Percentiles rank a stretch among this genome's conserved stretches.
phyloP scores from a whole-genome alignment of 2,113 vertebrate genomes.

The Urocitellus parryii region DNA sequence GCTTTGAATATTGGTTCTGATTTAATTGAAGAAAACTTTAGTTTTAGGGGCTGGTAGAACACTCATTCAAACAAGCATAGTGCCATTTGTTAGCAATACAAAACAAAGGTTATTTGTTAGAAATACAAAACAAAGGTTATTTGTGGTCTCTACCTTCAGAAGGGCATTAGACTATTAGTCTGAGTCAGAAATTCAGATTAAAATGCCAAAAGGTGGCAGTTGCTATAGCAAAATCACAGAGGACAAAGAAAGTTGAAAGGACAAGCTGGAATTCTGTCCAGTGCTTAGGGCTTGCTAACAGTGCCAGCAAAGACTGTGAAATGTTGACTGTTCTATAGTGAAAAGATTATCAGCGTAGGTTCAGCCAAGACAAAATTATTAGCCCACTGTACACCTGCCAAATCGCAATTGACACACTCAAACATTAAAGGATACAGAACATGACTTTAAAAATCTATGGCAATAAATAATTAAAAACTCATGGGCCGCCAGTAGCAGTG shows the following conservation, averaged over 20 bases:
- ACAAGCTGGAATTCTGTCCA: not conserved
- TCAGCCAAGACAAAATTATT: not conserved
- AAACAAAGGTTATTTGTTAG: not conserved
- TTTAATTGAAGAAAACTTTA: not conserved
- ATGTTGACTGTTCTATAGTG: not conserved
- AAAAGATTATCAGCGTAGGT: not conserved
- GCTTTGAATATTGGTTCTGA: not conserved
- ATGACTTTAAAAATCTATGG: not conserved
- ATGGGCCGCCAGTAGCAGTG: too few relatives aligned
- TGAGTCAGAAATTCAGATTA: not conserved
- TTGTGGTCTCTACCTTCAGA: not conserved
- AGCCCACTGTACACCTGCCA: not conserved
- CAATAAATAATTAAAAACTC: not conserved
- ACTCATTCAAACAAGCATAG: not conserved
- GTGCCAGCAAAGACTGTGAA: not conserved
- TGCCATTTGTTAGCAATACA: not conserved
- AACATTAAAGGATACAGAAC: not conserved
- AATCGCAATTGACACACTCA: not conserved
- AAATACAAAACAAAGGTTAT: not conserved
- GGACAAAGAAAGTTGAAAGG: not conserved
- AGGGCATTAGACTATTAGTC: not conserved
- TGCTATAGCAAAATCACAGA: not conserved
- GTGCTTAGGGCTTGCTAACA: not conserved
- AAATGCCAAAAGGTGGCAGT: not conserved
- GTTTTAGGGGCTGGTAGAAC: not conserved